Conservation (phyloP, 2,113 vertebrate species). For the Varanus salvator region DNA sequence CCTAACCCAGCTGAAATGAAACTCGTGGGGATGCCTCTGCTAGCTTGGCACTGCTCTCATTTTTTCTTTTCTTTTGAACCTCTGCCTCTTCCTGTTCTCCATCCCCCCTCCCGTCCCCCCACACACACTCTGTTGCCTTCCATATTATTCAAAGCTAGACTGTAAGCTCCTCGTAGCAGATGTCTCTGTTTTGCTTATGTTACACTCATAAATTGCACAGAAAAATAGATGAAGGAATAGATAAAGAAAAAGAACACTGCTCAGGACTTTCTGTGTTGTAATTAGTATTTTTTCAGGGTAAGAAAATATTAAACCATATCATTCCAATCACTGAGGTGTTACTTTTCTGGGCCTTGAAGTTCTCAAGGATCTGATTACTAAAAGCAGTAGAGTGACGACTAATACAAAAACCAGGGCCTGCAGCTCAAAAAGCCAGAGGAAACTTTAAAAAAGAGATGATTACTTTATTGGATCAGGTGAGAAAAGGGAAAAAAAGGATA, state of each 20-base stretch:
- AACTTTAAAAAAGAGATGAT: too few relatives aligned
- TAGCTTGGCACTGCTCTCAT: background rate
- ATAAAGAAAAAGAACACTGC: background rate
- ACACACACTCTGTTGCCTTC: background rate
- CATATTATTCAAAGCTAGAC: background rate
- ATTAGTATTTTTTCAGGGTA: background rate
- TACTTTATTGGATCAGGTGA: too few relatives aligned
- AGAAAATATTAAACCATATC: background rate
- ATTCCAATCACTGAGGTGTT: background rate
- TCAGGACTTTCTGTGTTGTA: background rate
- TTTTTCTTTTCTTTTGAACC: background rate
- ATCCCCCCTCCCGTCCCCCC: too few relatives aligned
- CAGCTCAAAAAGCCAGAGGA: background rate
- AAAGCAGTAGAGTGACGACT: background rate
- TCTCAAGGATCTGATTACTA: background rate
- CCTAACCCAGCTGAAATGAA: background rate
- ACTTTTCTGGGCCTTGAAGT: background rate
- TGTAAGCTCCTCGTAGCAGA: background rate
- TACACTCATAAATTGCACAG: background rate
- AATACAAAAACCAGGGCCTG: background rate
- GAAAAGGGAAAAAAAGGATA: too few relatives aligned
- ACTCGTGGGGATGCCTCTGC: background rate
- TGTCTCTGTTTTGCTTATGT: background rate
- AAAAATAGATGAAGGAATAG: background rate
- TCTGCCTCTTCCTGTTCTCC: background rate